Evolutionary conservation across 2,113 vertebrate species (phyloP).

Genomic region (Trematocara stigmaticum): DNA sequence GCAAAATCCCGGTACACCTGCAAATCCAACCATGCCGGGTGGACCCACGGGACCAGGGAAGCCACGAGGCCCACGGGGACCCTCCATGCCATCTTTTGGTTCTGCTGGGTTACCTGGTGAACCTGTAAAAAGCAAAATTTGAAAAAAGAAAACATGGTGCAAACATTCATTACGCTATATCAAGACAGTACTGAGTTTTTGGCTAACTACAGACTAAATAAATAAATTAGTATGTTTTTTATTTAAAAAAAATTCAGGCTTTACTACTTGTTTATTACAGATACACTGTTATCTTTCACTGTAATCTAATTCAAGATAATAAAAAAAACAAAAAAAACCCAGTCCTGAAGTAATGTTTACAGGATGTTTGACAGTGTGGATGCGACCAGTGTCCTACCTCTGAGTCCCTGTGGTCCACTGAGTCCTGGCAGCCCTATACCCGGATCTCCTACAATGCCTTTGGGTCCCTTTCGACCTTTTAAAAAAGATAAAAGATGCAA

Average conservation of each 20-base stretch:
- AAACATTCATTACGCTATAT: neutral
- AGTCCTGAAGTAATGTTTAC: neutral
- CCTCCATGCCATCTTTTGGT: slow-evolving; percentile 59
- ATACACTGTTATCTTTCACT: neutral
- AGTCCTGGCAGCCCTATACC: slow-evolving; percentile 55
- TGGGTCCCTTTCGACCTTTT: slow-evolving; percentile 68
- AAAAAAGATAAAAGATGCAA: neutral
- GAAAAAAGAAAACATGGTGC: neutral
- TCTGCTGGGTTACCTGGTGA: slow-evolving; percentile 60
- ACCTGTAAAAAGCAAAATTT: slow-evolving; percentile 35
- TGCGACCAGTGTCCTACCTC: slow-evolving; percentile 23
- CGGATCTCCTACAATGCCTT: slow-evolving; percentile 47
- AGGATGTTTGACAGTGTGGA: neutral
- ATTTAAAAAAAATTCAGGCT: neutral
- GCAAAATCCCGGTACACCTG: slow-evolving; percentile 63
- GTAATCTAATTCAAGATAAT: neutral
- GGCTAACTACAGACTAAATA: neutral
- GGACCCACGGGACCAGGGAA: slow-evolving; percentile 58
- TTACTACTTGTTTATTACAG: neutral
- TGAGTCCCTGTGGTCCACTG: slow-evolving; percentile 60
- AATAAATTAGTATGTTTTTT: neutral
- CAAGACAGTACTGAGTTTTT: neutral
- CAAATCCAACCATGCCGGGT: slow-evolving; percentile 30
- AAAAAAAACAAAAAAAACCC: neutral
- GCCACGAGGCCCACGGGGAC: slow-evolving; percentile 56